phyloP scores from a whole-genome alignment of 2,888 invertebrate genomes.

The Adineta ricciae region DNA sequence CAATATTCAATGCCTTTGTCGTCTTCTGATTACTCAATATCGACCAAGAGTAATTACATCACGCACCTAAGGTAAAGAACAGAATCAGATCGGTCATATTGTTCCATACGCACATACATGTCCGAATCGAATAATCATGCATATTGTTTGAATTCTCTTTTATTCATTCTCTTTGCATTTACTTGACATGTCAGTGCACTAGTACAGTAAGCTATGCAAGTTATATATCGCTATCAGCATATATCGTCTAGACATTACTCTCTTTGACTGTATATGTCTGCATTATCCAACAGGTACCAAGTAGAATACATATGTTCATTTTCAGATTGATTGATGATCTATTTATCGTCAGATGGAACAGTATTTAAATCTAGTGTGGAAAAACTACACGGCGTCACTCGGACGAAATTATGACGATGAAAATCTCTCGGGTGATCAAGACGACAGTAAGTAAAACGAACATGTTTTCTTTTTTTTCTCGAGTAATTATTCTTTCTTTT shows the following conservation, averaged over 20 bases:
- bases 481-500: too few species aligned
- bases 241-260: slow-evolving; percentile 8
- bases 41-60: background rate
- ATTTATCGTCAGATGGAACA: background rate
- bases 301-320: background rate
- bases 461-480: background rate
- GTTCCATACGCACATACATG: background rate
- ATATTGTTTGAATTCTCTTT: slow-evolving; percentile 1
- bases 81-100: background rate
- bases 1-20: background rate
- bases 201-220: background rate
- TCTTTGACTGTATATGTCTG: background rate
- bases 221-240: slow-evolving; percentile 5
- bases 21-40: background rate
- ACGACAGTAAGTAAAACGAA: background rate
- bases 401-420: background rate
- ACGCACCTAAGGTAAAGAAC: background rate
- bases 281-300: background rate
- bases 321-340: slow-evolving; percentile 11
- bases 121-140: background rate
- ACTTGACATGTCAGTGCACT: background rate
- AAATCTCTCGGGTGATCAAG: background rate
- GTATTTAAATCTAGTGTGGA: background rate
- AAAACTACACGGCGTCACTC: background rate
- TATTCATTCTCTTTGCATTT: background rate